A percentile compares a stretch with the other conserved stretches of the same genome.
phyloP scores from a whole-genome alignment of 2,888 invertebrate genomes.

The Fragum whitleyi region DNA sequence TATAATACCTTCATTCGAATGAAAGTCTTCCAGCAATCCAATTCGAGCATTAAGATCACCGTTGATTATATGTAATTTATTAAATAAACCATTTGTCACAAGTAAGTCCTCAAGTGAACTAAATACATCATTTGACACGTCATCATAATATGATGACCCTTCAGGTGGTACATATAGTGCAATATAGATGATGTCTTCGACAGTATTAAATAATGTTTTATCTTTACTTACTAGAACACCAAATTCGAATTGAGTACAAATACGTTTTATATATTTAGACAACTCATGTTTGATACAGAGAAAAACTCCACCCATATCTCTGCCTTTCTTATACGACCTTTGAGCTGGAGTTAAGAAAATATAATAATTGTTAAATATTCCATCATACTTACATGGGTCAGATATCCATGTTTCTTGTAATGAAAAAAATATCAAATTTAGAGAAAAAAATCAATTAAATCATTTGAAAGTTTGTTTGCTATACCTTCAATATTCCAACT shows the following conservation, averaged over 20 bases:
- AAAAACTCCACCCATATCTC: slow-evolving; percentile 23
- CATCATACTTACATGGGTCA: background rate
- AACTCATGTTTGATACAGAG: background rate
- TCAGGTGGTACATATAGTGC: slow-evolving; percentile 27
- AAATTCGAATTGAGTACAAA: slow-evolving; percentile 11
- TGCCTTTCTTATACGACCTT: background rate
- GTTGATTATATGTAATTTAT: background rate
- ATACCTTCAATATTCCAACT: slow-evolving; percentile 35
- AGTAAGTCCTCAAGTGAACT: slow-evolving; percentile 10
- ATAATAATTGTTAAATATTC: background rate
- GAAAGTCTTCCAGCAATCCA: background rate
- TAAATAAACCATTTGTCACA: background rate
- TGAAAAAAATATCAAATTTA: slow-evolving; percentile 21
- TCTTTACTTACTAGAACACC: slow-evolving; percentile 14
- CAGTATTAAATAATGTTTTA: background rate
- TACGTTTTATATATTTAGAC: slow-evolving; percentile 2
- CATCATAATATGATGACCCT: slow-evolving; percentile 20
- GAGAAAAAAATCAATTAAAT: background rate
- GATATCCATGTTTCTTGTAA: slow-evolving; percentile 29
- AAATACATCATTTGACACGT: background rate
- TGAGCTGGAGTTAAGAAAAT: slow-evolving; percentile 8
- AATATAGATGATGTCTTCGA: slow-evolving; percentile 20
- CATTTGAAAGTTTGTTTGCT: slow-evolving; percentile 11
- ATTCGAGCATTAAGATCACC: slow-evolving; percentile 12
- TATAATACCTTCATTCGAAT: no score